Conservation (phyloP, 2,888 invertebrate genomes). For the Dryocosmus kuriphilus region DNA sequence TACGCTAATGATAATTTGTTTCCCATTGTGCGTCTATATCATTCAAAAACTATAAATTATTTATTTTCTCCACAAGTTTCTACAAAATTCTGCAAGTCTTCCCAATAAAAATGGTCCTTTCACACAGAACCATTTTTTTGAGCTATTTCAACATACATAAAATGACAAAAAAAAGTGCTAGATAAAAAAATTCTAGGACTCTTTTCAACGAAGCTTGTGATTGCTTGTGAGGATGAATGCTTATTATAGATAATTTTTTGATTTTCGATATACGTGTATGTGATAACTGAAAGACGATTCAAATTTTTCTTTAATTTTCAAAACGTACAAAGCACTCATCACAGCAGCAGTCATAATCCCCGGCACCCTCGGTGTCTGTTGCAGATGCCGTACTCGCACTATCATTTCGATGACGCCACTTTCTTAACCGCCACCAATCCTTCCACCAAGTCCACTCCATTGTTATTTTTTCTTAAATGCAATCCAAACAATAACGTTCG, state of each 20-base stretch:
- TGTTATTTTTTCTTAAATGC: conserved; percentile 38
- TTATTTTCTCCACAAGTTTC: too few relatives aligned
- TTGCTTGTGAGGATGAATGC: background rate
- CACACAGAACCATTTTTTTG: background rate
- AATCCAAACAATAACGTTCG: conserved; percentile 31
- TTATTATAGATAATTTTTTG: background rate
- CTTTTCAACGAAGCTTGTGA: background rate
- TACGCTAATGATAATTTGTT: too few relatives aligned
- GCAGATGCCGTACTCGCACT: conserved; percentile 52
- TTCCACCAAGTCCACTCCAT: conserved; percentile 91
- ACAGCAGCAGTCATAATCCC: conserved; percentile 82
- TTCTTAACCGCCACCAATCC: conserved; percentile 89
- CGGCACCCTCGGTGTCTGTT: conserved; percentile 78
- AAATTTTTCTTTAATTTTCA: conserved; percentile 47
- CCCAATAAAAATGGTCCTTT: background rate
- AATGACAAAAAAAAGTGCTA: background rate
- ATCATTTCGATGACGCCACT: conserved; percentile 79
- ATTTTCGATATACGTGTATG: background rate
- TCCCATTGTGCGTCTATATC: too few relatives aligned
- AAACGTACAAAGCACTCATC: conserved; percentile 85
- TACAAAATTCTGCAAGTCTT: background rate
- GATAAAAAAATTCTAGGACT: background rate
- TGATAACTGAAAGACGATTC: background rate
- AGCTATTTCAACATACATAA: background rate
- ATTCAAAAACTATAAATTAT: too few relatives aligned